Percentiles rank a stretch among this genome's conserved stretches.
phyloP scores from a whole-genome alignment of 2,113 vertebrate genomes.

The Promerops cafer region DNA sequence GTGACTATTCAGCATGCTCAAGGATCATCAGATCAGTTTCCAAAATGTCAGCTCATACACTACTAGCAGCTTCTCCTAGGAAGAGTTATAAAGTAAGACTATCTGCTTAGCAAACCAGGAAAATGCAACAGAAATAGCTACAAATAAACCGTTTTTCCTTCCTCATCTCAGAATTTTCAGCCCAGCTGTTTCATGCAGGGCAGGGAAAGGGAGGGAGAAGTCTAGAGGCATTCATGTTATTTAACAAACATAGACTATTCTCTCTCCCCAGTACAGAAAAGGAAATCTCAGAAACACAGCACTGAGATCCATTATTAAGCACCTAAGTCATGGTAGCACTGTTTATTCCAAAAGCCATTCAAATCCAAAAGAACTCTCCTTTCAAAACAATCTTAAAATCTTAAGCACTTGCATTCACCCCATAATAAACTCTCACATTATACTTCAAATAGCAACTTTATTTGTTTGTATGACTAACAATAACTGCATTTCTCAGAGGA shows the following conservation, averaged over 20 bases:
- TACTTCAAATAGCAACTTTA: neutral
- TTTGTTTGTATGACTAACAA: neutral
- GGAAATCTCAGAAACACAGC: neutral
- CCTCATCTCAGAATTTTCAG: neutral
- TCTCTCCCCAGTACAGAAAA: neutral
- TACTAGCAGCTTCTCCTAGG: neutral
- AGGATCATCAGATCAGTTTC: neutral
- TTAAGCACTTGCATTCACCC: neutral
- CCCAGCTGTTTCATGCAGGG: neutral
- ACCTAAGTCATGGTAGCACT: fast-evolving
- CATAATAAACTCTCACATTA: neutral
- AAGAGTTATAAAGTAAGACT: neutral
- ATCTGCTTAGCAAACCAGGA: neutral
- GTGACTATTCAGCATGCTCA: neutral
- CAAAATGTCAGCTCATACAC: neutral
- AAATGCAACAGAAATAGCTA: neutral
- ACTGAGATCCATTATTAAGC: neutral
- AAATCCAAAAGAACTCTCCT: neutral
- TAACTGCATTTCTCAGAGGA: neutral
- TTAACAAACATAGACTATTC: neutral
- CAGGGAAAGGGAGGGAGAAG: too few relatives aligned
- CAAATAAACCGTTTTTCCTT: neutral
- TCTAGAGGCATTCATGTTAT: neutral
- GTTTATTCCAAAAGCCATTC: neutral
- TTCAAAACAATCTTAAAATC: neutral